Evolutionary conservation across 1,140 invertebrate genomes (phyloP).

Genomic region (Atta texana): DNA sequence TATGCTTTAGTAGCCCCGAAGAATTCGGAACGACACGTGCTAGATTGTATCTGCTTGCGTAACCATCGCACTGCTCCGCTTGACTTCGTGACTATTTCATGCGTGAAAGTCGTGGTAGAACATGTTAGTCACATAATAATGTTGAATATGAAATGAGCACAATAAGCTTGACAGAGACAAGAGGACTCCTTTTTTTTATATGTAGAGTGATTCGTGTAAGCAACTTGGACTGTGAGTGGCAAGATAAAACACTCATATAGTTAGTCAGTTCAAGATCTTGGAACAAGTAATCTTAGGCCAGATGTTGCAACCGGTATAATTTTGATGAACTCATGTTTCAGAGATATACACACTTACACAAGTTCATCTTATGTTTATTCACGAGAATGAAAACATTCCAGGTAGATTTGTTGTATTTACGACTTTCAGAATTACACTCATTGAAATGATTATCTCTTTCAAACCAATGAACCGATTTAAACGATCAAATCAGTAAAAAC

Average conservation of each 20-base stretch:
- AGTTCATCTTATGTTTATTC: not conserved
- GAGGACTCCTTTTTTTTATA: not conserved
- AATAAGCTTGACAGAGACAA: not conserved
- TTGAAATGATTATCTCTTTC: not conserved
- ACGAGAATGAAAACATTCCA: not conserved
- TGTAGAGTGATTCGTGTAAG: slow-evolving; percentile 11
- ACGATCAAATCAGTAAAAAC: not conserved
- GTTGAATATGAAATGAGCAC: slow-evolving; percentile 62
- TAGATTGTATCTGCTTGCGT: slow-evolving; percentile 60
- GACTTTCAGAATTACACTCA: not conserved
- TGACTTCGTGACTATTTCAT: slow-evolving; percentile 68
- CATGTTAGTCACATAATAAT: slow-evolving; percentile 65
- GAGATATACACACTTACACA: not conserved
- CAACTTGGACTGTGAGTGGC: not conserved
- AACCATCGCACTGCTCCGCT: slow-evolving; percentile 46
- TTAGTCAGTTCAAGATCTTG: slow-evolving; percentile 34
- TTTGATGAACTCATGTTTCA: slow-evolving; percentile 16
- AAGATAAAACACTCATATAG: slow-evolving; percentile 4
- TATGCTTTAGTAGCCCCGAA: not conserved
- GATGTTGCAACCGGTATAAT: slow-evolving; percentile 37
- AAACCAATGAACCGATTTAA: not conserved
- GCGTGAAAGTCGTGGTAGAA: slow-evolving; percentile 68
- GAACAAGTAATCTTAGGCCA: slow-evolving; percentile 23
- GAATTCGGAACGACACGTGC: slow-evolving; percentile 59
- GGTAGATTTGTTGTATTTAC: not conserved